A percentile compares a stretch with the other conserved stretches of the same genome.
These are phyloP conservation scores for Sminthurides bifidus DNA, from an alignment of 1,140 invertebrate species.

Conservation along the genomic window DNA sequence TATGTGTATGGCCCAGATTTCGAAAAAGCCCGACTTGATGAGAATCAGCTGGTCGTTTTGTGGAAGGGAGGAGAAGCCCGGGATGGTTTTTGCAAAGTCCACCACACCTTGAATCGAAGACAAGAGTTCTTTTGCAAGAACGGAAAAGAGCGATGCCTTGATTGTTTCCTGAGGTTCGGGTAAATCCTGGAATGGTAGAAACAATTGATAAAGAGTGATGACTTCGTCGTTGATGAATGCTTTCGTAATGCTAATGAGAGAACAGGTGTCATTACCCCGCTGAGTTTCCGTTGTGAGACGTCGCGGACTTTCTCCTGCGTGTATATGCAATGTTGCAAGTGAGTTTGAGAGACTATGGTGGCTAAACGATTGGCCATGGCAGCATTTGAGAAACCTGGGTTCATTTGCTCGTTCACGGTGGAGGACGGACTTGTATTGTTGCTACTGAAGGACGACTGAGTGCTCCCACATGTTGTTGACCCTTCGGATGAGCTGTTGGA, in stretches of 20 bases:
- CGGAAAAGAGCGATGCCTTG: conserved; percentile 35
- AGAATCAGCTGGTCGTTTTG: conserved; percentile 90
- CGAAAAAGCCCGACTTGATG: conserved; percentile 92
- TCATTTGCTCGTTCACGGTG: conserved; percentile 10
- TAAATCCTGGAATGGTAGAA: conserved; percentile 33
- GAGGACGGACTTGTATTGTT: conserved; percentile 11
- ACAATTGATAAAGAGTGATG: not conserved
- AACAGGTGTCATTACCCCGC: conserved; percentile 21
- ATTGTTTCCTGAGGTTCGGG: conserved; percentile 36
- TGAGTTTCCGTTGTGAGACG: conserved; percentile 47
- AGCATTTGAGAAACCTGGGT: conserved; percentile 24
- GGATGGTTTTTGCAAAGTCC: conserved; percentile 83
- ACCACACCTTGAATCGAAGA: conserved; percentile 82
- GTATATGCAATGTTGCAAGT: conserved; percentile 76
- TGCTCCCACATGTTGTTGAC: conserved; percentile 11
- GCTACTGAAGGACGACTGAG: conserved; percentile 6
- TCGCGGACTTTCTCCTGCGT: conserved; percentile 69
- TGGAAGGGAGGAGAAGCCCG: conserved; percentile 68
- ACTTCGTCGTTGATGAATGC: not conserved
- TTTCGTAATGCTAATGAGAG: not conserved
- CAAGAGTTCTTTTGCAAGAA: conserved; percentile 59
- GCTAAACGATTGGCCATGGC: conserved; percentile 22
- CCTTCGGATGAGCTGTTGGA: conserved; percentile 30
- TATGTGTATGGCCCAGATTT: conserved; percentile 84
- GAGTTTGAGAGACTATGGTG: conserved; percentile 69